Evolutionary conservation across 2,888 invertebrate genomes (phyloP).

Genomic region (Mactromeris polynyma): DNA sequence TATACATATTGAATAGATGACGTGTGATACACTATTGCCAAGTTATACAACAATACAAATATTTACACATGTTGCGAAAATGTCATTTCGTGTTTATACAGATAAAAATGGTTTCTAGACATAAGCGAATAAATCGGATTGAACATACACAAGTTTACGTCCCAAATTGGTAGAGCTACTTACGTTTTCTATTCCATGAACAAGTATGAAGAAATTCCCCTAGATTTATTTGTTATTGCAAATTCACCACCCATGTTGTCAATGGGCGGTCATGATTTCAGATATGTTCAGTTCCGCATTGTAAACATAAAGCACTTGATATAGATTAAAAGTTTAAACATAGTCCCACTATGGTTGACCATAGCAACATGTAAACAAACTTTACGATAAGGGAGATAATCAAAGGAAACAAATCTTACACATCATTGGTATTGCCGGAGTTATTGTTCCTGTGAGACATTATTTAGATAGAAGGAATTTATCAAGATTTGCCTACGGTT

Average conservation of each 20-base stretch:
- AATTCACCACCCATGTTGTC: background rate
- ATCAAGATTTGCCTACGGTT: too few relatives aligned
- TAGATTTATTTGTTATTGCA: background rate
- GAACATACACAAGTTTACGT: background rate
- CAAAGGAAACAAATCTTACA: background rate
- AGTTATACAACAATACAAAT: background rate
- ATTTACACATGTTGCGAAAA: background rate
- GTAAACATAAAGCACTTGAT: background rate
- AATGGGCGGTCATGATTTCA: background rate
- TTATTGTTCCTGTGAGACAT: background rate
- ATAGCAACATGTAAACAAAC: slow-evolving; percentile 44
- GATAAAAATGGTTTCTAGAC: background rate
- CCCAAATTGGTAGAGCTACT: background rate
- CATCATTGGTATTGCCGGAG: background rate
- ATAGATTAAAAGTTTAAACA: slow-evolving; percentile 17
- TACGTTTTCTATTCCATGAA: background rate
- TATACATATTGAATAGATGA: too few relatives aligned
- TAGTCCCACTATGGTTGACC: slow-evolving; percentile 21
- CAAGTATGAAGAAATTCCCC: background rate
- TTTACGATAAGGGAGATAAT: background rate
- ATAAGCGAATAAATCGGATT: background rate
- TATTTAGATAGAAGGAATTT: too few relatives aligned
- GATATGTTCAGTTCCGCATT: slow-evolving; percentile 14
- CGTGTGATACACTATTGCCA: too few relatives aligned
- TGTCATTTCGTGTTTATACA: background rate